phyloP scores from a whole-genome alignment of 2,113 vertebrate species.

The Ictalurus punctatus region DNA sequence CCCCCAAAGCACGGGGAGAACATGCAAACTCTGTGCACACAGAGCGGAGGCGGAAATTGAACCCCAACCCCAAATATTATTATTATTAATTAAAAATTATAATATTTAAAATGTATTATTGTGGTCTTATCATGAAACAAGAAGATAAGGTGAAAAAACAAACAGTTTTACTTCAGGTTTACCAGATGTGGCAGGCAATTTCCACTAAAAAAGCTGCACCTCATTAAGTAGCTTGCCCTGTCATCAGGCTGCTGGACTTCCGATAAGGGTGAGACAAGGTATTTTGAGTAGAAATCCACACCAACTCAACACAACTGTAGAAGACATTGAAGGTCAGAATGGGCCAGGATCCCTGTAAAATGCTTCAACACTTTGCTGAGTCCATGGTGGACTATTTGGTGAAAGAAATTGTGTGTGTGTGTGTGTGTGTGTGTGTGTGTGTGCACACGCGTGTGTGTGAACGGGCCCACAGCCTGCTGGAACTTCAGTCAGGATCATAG shows the following conservation, averaged over 20 bases:
- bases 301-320: background rate
- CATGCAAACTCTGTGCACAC: too few species aligned
- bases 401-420: background rate
- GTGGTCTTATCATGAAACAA: background rate
- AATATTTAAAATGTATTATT: background rate
- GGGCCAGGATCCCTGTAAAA: background rate
- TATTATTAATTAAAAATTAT: background rate
- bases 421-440: background rate
- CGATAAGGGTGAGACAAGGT: background rate
- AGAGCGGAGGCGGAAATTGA: too few species aligned
- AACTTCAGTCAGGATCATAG: slow-evolving; percentile 19
- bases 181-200: background rate
- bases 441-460: background rate
- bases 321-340: slow-evolving; percentile 4
- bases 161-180: background rate
- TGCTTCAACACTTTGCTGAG: background rate
- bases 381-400: background rate
- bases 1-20: too few species aligned
- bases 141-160: background rate
- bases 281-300: background rate
- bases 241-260: background rate
- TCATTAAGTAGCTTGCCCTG: background rate
- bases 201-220: background rate
- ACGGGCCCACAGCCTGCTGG: slow-evolving; percentile 7
- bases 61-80: too few species aligned